phyloP scores from a whole-genome alignment of 2,113 vertebrate genomes.

The Tragulus kanchil region DNA sequence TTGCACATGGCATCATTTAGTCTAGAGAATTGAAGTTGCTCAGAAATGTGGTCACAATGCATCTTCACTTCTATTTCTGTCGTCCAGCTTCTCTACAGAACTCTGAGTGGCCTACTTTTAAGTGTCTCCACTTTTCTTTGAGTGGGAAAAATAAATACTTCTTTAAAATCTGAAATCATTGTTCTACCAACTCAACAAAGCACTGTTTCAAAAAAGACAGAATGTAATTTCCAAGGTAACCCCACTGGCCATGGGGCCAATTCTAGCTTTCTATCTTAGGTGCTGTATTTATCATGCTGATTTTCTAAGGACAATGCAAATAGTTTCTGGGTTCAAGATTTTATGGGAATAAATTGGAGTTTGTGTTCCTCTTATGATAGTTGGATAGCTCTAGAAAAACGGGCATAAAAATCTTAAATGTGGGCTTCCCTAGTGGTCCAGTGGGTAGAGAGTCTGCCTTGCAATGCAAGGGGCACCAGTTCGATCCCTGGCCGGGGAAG shows the following conservation, averaged over 20 bases:
- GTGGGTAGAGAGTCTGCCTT: no score
- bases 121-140: constrained; percentile 31
- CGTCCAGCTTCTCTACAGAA: constrained; percentile 31
- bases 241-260: neutral
- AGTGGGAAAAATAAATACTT: constrained; percentile 49
- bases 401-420: neutral
- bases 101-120: constrained; percentile 47
- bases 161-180: constrained; percentile 25
- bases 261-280: constrained; percentile 18
- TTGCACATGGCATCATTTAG: neutral
- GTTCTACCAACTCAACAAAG: constrained; percentile 27
- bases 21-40: neutral
- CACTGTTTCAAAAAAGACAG: constrained; percentile 11
- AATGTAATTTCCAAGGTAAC: neutral
- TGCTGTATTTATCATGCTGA: neutral
- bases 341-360: constrained; percentile 2
- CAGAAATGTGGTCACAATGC: neutral
- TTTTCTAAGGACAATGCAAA: constrained; percentile 18
- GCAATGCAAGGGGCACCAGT: no score
- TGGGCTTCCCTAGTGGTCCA: no score
- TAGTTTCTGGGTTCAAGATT: constrained; percentile 2
- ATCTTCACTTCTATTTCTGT: constrained; percentile 44
- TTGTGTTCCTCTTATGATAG: neutral
- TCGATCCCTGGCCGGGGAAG: no score
- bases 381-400: neutral